Base-by-base conservation (phyloP, 1,140 invertebrate species). In the Drosophila nigrodunni region DNA sequence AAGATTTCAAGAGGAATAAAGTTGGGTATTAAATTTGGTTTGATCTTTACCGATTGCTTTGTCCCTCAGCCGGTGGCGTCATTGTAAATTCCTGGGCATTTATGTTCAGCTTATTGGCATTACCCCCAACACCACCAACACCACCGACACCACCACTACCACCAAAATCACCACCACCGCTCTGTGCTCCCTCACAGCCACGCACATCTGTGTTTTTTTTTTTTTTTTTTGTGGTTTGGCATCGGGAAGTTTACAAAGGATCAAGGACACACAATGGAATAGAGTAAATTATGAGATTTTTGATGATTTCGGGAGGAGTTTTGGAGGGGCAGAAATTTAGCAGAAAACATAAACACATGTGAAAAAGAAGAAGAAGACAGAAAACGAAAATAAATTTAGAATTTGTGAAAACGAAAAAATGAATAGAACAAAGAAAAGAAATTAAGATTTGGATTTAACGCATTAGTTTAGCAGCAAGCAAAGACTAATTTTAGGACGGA, bases 51-150 rank as follows among this genome's bases (percentile, higher is more conserved):
- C 90, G 82, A 85, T 77, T 78, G 72, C 80, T 77, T 50, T 78
- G 65, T 80, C 75, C 54, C 78, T 92, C 91, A 61, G 74, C 73
- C 76, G 88, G 75, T 80, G 85, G 69, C 76, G 79, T 62, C 95
- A 96, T 96, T 74, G 96, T 96, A 92, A 97, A 97, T 94, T 97
- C 96, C 93, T 96, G 96, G 47, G 96, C 96, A 93, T 97, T 95
- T 59, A 97, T 96, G 92, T 97, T 97, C 78, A 97, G 93, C 93
- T 96, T 95, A 86, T 94, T 94, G 70, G 59, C 82, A 39, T 58
- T 59, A 77, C 69, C 49, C 46, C 46, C 67, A 57, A 21, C 67
- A 68, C 9, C 74, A 68, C 61, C 82, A 87, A 65, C 15, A 68
- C 58, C 15, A 91, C 85, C 82, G 67, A 76, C 75, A 89, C 76